A percentile compares a stretch with the other conserved stretches of the same genome.
Conservation (phyloP, 2,888 invertebrate genomes). For the Cartodere bifasciata region DNA sequence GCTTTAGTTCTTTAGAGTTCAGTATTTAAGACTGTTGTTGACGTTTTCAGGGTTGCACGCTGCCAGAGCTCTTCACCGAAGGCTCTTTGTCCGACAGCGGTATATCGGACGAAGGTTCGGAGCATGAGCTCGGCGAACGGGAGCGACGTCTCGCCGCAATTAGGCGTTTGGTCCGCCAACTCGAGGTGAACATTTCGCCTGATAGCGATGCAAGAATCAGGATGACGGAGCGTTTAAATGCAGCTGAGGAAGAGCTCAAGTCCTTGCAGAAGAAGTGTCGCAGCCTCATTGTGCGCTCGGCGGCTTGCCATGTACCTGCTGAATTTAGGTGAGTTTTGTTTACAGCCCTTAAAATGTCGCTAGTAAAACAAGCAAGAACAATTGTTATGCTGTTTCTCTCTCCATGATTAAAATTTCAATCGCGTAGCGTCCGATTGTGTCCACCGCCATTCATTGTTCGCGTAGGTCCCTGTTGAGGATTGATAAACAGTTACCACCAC, state of each 20-base stretch:
- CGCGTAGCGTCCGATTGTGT: too few relatives aligned
- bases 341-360: too few relatives aligned
- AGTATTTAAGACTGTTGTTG: constrained; percentile 10
- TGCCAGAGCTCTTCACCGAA: constrained; percentile 34
- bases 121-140: constrained; percentile 50
- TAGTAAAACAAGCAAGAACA: too few relatives aligned
- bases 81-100: constrained; percentile 67
- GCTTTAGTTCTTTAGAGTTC: too few relatives aligned
- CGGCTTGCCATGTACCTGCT: constrained; percentile 32
- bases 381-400: too few relatives aligned
- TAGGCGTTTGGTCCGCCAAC: constrained; percentile 49
- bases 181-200: constrained; percentile 55
- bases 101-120: constrained; percentile 64
- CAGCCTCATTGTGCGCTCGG: constrained; percentile 46
- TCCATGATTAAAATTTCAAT: too few relatives aligned
- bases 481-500: too few relatives aligned
- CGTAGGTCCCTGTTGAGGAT: too few relatives aligned
- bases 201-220: constrained; percentile 51
- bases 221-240: constrained; percentile 56
- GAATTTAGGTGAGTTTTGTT: too few relatives aligned
- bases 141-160: constrained; percentile 55
- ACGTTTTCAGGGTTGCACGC: constrained; percentile 36
- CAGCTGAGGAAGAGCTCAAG: constrained; percentile 58
- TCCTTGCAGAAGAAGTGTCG: constrained; percentile 57
- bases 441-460: too few relatives aligned